These are phyloP conservation scores for Eueides isabella DNA, from an alignment of 1,140 invertebrate species.

Conservation along the genomic window DNA sequence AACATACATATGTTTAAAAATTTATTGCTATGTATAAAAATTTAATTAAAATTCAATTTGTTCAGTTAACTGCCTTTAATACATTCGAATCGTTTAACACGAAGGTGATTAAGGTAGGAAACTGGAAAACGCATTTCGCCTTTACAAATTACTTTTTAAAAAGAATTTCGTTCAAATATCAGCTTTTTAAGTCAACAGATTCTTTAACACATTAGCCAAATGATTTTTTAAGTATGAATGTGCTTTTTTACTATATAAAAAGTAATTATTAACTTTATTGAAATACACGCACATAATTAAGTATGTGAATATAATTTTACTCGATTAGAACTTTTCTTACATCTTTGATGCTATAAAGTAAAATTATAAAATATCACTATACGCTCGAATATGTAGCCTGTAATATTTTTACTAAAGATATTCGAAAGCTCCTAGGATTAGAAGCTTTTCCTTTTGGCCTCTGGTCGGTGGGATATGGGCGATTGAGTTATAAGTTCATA, in stretches of 20 bases:
- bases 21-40: not conserved
- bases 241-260: not conserved
- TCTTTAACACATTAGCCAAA: conserved; percentile 7
- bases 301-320: too few species aligned
- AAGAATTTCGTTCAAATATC: conserved; percentile 4
- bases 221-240: not conserved
- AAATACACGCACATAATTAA: too few species aligned
- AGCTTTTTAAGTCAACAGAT: not conserved
- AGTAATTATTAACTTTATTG: not conserved
- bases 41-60: conserved; percentile 16
- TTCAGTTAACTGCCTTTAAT: conserved; percentile 15
- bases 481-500: too few species aligned
- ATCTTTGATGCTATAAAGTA: too few species aligned
- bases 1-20: too few species aligned
- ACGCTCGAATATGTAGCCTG: too few species aligned
- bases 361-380: too few species aligned
- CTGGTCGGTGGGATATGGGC: too few species aligned
- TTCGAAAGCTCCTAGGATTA: too few species aligned
- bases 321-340: too few species aligned
- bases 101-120: conserved; percentile 9
- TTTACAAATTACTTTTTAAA: conserved; percentile 9
- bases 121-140: conserved; percentile 1
- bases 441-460: too few species aligned
- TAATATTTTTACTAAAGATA: too few species aligned
- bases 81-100: conserved; percentile 14